These are phyloP conservation scores for Spondyliosoma cantharus DNA, from an alignment of 2,797 vertebrate genomes.

Conservation along the genomic window DNA sequence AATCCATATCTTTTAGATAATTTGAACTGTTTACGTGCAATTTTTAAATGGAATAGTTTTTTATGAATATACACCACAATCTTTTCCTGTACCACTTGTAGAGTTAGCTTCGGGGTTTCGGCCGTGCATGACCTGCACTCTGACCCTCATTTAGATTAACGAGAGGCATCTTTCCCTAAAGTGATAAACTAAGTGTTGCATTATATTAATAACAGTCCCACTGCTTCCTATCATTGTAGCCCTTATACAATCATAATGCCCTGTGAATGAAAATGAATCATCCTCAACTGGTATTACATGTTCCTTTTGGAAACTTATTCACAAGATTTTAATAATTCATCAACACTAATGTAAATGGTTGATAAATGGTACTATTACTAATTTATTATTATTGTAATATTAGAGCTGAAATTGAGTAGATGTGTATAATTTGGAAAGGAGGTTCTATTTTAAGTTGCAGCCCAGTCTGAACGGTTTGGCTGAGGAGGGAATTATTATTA, in stretches of 20 bases:
- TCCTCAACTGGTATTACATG: conserved; percentile 73
- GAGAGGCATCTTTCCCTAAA: conserved; percentile 8
- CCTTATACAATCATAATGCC: conserved; percentile 26
- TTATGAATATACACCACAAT: too few relatives aligned
- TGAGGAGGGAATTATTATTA: conserved; percentile 51
- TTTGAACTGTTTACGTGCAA: too few relatives aligned
- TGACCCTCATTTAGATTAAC: conserved; percentile 30
- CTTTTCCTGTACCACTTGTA: not conserved
- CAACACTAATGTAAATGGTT: conserved; percentile 80
- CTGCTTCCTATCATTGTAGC: conserved; percentile 24
- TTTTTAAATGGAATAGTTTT: too few relatives aligned
- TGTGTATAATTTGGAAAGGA: conserved; percentile 75
- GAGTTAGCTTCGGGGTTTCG: not conserved
- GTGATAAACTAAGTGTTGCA: conserved; percentile 41
- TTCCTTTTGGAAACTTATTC: conserved; percentile 79
- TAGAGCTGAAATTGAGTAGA: conserved; percentile 77
- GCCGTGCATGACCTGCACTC: not conserved
- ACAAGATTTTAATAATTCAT: conserved; percentile 82
- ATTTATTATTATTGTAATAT: conserved; percentile 85
- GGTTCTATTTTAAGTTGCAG: conserved; percentile 77
- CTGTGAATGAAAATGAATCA: conserved; percentile 67
- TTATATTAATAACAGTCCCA: conserved; percentile 47
- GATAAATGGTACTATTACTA: conserved; percentile 82
- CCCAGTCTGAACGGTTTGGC: conserved; percentile 39
- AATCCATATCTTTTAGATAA: too few relatives aligned